Evolutionary conservation across 2,113 vertebrate genomes (phyloP).

Genomic region (Cyrtonyx montezumae): DNA sequence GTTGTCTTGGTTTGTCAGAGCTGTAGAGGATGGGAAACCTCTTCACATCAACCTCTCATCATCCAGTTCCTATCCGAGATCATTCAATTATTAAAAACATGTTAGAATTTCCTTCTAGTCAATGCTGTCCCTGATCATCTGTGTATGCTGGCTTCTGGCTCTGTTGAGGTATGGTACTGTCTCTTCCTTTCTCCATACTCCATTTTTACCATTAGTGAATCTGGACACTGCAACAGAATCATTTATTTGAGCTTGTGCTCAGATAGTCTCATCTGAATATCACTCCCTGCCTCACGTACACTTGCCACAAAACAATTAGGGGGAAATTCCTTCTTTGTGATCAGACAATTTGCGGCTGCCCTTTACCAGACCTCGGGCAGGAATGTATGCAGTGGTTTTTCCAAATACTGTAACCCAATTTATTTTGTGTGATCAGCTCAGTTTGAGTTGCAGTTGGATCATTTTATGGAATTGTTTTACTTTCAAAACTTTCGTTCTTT

Average conservation of each 20-base stretch:
- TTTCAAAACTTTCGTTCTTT: conserved; percentile 18
- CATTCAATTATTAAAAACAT: neutral
- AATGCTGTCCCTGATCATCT: neutral
- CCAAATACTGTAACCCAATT: conserved; percentile 43
- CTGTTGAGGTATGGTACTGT: neutral
- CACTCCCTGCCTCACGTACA: conserved; percentile 10
- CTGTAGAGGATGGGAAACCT: neutral
- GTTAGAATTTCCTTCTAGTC: neutral
- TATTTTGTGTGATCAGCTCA: neutral
- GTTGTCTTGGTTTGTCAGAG: neutral
- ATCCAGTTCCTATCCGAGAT: neutral
- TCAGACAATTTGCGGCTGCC: conserved; percentile 61
- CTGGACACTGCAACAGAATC: neutral
- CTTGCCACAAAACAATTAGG: conserved; percentile 36
- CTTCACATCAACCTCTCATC: neutral
- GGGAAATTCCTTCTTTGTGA: conserved; percentile 63
- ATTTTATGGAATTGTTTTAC: conserved; percentile 60
- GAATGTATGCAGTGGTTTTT: conserved; percentile 55
- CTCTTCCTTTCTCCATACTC: neutral
- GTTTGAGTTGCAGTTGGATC: conserved; percentile 44
- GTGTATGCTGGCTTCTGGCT: neutral
- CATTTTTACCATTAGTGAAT: neutral
- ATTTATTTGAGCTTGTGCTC: neutral
- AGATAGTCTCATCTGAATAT: neutral
- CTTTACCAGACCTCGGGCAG: conserved; percentile 32